Evolutionary conservation across 2,888 invertebrate species (phyloP).

Genomic region (Eristalis pertinax): DNA sequence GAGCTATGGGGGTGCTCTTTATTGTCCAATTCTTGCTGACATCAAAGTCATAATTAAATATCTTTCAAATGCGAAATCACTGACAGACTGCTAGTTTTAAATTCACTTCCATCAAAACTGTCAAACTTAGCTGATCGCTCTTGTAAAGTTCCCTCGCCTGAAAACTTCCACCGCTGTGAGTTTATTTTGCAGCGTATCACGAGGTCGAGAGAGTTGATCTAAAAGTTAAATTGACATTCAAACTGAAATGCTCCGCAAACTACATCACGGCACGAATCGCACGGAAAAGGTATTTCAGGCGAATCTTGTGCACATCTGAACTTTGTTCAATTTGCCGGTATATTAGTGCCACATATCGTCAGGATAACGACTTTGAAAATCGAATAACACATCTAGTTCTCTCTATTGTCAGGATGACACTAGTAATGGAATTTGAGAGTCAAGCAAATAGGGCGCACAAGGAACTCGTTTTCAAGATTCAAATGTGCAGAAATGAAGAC

Average conservation of each 20-base stretch:
- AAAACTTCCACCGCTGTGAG: neutral
- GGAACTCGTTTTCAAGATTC: constrained; percentile 25
- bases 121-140: neutral
- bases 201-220: neutral
- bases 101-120: neutral
- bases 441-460: neutral
- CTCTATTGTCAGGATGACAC: neutral
- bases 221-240: constrained; percentile 53
- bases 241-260: constrained; percentile 4
- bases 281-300: neutral
- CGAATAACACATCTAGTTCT: neutral
- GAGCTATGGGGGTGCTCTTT: too few relatives aligned
- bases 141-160: neutral
- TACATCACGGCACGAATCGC: neutral
- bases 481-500: constrained; percentile 47
- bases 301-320: neutral
- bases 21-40: neutral
- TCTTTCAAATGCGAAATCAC: neutral
- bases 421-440: neutral
- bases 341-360: constrained; percentile 49
- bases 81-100: neutral
- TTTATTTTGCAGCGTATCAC: neutral
- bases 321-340: neutral
- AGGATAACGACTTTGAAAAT: constrained; percentile 36
- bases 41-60: neutral